Evolutionary conservation across 2,888 invertebrate species (phyloP), one percentile per base, ranked within the genome.

Genomic region (Spodoptera exigua): DNA sequence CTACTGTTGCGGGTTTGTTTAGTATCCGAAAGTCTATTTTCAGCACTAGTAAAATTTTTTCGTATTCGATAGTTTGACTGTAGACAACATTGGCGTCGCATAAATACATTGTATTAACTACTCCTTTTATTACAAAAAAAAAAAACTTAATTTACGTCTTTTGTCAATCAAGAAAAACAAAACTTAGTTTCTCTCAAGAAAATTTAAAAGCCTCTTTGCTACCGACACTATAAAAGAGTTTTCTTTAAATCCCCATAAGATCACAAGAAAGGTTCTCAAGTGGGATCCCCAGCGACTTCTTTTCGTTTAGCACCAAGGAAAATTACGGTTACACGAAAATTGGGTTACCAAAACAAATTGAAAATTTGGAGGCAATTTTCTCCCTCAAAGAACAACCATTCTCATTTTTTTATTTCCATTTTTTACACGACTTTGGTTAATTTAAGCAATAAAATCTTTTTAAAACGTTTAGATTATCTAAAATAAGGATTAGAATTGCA

Each of bases 331-430:
- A 83, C 76, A 83, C 72, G 85, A 82, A 91, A 91, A 92, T 91
- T 88, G 83, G 82, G 88, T 91, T 90, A 89, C 84, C 83, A 86
- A 88, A 88, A 87, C 83, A 91, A 91, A 91, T 92, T 91, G 90
- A 88, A 89, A 91, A 88, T 90, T 89, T 89, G 84, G 82, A 81
- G 84, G 87, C 89, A 92, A 91, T 92, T 91, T 92, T 89, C 92
- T 85, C 81, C 84, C 76, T 85, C 86, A 85, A 88, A 88, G 86
- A 85, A 84, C 84, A 87, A 82, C 76, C 84, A 83, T 78, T 83
- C 78, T 78, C 74, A 74, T 79, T 78, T 66, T 69, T 71, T 68
- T 74, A 49, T 70, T 64, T 60, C 46, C 60, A 74, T 52, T 67
- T 77, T 66, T 65, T 61, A 65, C 60, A 49, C 41, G 48, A 54